Evolutionary conservation across 2,888 invertebrate genomes (phyloP), one percentile per base, ranked within the genome.

Genomic region (Mesochorus sp.): DNA sequence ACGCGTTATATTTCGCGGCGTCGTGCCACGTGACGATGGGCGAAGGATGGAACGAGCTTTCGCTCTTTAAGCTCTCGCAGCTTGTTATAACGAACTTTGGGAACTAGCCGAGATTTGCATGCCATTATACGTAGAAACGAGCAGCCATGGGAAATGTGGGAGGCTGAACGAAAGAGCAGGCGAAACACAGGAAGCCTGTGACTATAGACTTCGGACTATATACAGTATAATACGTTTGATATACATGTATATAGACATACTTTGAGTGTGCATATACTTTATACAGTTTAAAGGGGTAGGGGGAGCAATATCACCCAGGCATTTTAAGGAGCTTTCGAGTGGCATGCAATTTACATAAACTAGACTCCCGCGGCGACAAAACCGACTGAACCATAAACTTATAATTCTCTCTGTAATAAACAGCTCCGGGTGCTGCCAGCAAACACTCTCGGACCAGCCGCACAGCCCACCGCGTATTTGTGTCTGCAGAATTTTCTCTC

Each of bases 101-200:
- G 80, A 84, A 85, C 84, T 83, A 84, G 82, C 83, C 80, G 85
- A 85, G 87, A 87, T 87, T 87, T 87, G 85, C 87, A 87, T 87
- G 79, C 71, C 85, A 85, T 86, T 87, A 86, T 71, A 61, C 44
- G 31, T n/a, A 61, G 24, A 42, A 34, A 47, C 31, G 64, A 76
- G 71, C 57, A 59, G 61, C 67, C n/a, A n/a, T 53, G 39, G 55
- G 37, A 73, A 64, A 72, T 73, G 64, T 61, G 55, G 28, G 68
- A 62, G 55, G 57, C 51, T 55, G 68, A 68, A 64, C 24, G 72
- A 62, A 67, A 62, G 24, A n/a, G 19, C 24, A 44, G 39, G 44
- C 51, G 51, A 68, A 61, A 77, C 39, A 73, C 67, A 49, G 28
- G 62, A 68, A 67, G 62, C 66, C 31, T 8, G 17, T 21, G 4